Percentiles rank a stretch among this genome's conserved stretches.
Evolutionary conservation across 2,113 vertebrate species (phyloP).

Genomic region (Cryptotis parvus): DNA sequence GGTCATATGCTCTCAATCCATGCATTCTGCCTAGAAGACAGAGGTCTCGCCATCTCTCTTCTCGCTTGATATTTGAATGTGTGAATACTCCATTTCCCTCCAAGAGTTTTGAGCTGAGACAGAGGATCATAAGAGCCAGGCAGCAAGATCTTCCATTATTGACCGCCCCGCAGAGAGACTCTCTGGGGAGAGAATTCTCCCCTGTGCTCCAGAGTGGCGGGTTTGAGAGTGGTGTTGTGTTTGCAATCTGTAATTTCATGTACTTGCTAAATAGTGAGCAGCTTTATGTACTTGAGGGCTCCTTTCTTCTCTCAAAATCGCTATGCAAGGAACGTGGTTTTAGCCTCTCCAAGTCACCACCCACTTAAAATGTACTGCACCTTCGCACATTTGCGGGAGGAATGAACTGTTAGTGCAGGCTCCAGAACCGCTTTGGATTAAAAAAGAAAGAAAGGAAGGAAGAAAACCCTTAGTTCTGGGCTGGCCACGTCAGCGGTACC

Average conservation of each 20-base stretch:
- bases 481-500: constrained; percentile 79
- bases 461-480: constrained; percentile 73
- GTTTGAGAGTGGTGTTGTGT: neutral
- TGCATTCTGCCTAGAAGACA: neutral
- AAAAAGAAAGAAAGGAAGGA: constrained; percentile 54
- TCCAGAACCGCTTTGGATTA: constrained; percentile 25
- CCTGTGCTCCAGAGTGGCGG: neutral
- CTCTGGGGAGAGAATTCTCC: neutral
- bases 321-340: neutral
- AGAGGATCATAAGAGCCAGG: neutral
- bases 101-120: neutral
- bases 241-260: constrained; percentile 57
- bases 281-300: constrained; percentile 41
- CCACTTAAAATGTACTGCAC: constrained; percentile 49
- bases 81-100: neutral
- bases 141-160: neutral
- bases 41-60: neutral
- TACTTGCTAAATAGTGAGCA: constrained; percentile 32
- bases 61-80: neutral
- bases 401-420: constrained; percentile 39
- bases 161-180: rapidly evolving
- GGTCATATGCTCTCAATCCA: neutral
- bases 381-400: constrained; percentile 38
- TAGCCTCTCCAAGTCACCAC: neutral
- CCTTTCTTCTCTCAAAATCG: constrained; percentile 55